Evolutionary conservation across 2,113 vertebrate species (phyloP), one percentile per base, ranked within the genome.

Genomic region (Notarius quadriscutis): DNA sequence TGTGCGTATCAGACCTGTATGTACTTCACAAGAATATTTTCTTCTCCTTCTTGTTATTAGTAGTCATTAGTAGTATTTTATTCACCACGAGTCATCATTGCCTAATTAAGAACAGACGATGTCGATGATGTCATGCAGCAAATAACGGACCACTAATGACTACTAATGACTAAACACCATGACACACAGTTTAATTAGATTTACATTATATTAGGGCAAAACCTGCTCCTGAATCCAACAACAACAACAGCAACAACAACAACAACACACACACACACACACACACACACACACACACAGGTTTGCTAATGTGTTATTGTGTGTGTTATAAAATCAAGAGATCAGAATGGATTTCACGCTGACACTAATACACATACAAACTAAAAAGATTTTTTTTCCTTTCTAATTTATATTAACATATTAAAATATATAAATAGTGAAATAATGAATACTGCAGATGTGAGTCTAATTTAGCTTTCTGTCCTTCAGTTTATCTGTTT

Each of bases 91-190:
- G 41, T 83, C 81, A 83, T 83, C 48, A 67, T 30, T 67, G 81
- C 11, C 81, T 83, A 65, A 83, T 83, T 83, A 67, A 17, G 25
- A 83, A 83, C 41, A 27, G 81, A 83, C 27, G 62, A 83, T 67
- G 62, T 67, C 62, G 53, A 0, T 83, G 81, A 51, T 83, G 60
- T 67, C 62, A 83, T 83, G 25, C 62, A 27, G 48, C 48, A 83
- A 83, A 83, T 83, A 67, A 67, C 81, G 51, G 62, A 83, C 81
- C 81, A 83, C 81, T 67, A 83, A 83, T 83, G 41, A 83, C 62
- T 53, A 67, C 81, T 83, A 83, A 83, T 83, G 62, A 83, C 51
- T 50, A 83, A 83, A 67, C 62, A 65, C 62, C 8, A 51, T 67
- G 57, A 62, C 55, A 34, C n/a, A 80, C 81, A 48, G 48, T 83